phyloP scores from a whole-genome alignment of 2,888 invertebrate species.

The Ellobium chinense region DNA sequence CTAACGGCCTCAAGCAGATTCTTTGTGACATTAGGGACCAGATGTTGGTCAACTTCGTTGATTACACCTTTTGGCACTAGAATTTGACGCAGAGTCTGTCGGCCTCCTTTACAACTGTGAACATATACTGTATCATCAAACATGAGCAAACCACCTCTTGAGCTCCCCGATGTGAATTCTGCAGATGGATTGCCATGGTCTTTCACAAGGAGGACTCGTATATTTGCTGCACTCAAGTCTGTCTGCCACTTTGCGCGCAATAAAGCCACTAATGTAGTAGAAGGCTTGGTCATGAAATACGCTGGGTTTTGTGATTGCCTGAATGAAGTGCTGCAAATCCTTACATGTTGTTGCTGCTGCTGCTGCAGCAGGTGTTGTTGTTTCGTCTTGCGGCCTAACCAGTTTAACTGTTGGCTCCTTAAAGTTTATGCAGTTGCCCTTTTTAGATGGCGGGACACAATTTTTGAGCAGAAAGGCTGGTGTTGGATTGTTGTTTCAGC shows the following conservation, averaged over 20 bases:
- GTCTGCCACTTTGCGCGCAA: background rate
- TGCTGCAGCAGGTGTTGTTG: background rate
- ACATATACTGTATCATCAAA: constrained; percentile 14
- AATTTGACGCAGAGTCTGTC: background rate
- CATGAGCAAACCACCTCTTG: background rate
- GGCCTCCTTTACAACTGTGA: constrained; percentile 6
- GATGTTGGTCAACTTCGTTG: background rate
- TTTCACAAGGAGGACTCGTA: background rate
- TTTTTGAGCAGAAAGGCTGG: background rate
- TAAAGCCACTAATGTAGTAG: constrained; percentile 15
- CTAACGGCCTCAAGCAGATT: background rate
- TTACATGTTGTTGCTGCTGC: background rate
- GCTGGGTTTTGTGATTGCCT: background rate
- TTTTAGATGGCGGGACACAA: background rate
- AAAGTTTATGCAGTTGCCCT: background rate
- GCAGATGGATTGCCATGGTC: background rate
- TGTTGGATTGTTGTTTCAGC: constrained; percentile 26
- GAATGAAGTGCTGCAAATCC: background rate
- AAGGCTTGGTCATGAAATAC: constrained; percentile 25
- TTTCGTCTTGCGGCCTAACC: background rate
- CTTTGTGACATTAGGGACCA: background rate
- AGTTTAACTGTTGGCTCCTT: background rate
- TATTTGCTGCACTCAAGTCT: background rate
- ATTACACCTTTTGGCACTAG: background rate
- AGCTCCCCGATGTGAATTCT: background rate